A percentile compares a stretch with the other conserved stretches of the same genome.
Conservation (phyloP, 2,797 vertebrate species). For the Notolabrus celidotus region DNA sequence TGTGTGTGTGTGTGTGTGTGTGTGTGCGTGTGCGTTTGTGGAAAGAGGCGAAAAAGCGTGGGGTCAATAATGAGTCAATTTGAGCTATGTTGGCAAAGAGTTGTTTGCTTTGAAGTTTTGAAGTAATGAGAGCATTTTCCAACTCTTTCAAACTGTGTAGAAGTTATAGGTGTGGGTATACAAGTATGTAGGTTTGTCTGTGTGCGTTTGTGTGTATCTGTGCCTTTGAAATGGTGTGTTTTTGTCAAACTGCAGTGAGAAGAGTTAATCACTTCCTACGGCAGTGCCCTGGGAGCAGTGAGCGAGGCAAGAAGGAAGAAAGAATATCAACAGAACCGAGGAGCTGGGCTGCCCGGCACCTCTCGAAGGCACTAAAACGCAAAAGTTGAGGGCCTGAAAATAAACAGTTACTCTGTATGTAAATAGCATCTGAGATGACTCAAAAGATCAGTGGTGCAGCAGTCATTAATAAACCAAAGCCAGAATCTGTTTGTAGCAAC, state of each 20-base stretch:
- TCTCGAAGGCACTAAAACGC: constrained; percentile 37
- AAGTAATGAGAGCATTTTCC: constrained; percentile 64
- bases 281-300: constrained; percentile 46
- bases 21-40: constrained; percentile 34
- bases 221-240: constrained; percentile 53
- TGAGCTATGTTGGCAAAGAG: constrained; percentile 44
- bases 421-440: constrained; percentile 70
- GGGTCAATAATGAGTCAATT: constrained; percentile 62
- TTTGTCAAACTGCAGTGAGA: constrained; percentile 57
- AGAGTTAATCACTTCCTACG: constrained; percentile 70
- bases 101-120: constrained; percentile 67
- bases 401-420: constrained; percentile 59
- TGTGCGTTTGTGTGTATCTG: constrained; percentile 4
- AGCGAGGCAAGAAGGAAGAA: constrained; percentile 29
- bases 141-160: constrained; percentile 36
- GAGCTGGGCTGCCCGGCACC: constrained; percentile 21
- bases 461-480: constrained; percentile 74
- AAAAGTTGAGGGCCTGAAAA: constrained; percentile 53
- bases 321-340: constrained; percentile 24
- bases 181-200: constrained; percentile 41
- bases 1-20: constrained; percentile 5
- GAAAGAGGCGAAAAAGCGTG: constrained; percentile 19
- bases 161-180: constrained; percentile 26
- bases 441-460: constrained; percentile 64
- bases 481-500: constrained; percentile 64